Evolutionary conservation across 2,888 invertebrate genomes (phyloP).

Genomic region (Drosophila fungiperda): DNA sequence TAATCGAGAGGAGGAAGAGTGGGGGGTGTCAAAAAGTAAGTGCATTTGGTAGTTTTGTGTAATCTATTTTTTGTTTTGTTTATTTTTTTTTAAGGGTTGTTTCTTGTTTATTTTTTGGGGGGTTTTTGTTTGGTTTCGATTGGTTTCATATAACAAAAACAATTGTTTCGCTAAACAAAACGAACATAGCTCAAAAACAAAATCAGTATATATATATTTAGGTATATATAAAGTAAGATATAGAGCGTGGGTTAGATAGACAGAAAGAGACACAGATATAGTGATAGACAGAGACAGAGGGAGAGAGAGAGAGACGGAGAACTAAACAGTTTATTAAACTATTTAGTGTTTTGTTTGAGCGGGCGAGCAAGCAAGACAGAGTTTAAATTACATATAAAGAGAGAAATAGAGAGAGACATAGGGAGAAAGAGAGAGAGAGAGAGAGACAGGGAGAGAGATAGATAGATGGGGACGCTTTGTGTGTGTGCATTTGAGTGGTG

Average conservation of each 20-base stretch:
- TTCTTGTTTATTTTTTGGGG: slow-evolving; percentile 29
- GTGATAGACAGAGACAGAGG: slow-evolving; percentile 34
- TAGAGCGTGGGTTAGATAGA: slow-evolving; percentile 55
- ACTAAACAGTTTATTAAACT: slow-evolving; percentile 37
- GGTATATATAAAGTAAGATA: slow-evolving; percentile 55
- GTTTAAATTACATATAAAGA: slow-evolving; percentile 42
- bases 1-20: slow-evolving; percentile 67
- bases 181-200: slow-evolving; percentile 77
- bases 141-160: slow-evolving; percentile 50
- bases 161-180: slow-evolving; percentile 74
- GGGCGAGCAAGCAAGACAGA: slow-evolving; percentile 51
- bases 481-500: slow-evolving; percentile 59
- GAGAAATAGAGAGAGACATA: slow-evolving; percentile 17
- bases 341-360: slow-evolving; percentile 40
- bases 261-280: slow-evolving; percentile 44
- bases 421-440: slow-evolving; percentile 20
- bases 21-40: slow-evolving; percentile 74
- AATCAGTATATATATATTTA: slow-evolving; percentile 67
- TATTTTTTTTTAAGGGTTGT: slow-evolving; percentile 5
- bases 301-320: slow-evolving; percentile 36
- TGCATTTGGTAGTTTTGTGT: slow-evolving; percentile 67
- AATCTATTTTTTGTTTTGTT: background rate
- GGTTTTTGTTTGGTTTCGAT: slow-evolving; percentile 12
- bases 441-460: slow-evolving; percentile 9
- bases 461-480: slow-evolving; percentile 37